Conservation (phyloP, 2,888 invertebrate genomes). For the Dromius quadrimaculatus region DNA sequence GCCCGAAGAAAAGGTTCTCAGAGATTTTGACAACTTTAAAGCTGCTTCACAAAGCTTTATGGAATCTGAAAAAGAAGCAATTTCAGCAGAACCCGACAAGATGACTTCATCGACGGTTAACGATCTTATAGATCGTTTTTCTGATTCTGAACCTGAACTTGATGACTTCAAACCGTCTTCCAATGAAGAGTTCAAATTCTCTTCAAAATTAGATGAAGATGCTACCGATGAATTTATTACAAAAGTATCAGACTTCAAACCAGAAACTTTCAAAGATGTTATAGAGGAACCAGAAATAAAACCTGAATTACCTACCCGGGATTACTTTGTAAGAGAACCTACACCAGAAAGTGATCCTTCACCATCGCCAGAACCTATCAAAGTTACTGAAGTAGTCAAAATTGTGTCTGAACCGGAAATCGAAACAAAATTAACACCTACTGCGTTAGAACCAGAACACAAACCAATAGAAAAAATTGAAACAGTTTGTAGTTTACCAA, state of each 20-base stretch:
- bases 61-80: slow-evolving; percentile 61
- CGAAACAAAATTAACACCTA: slow-evolving; percentile 43
- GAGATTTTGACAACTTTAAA: slow-evolving; percentile 57
- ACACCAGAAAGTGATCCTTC: slow-evolving; percentile 42
- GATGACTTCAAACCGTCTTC: slow-evolving; percentile 63
- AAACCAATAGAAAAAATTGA: slow-evolving; percentile 62
- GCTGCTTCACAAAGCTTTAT: slow-evolving; percentile 61
- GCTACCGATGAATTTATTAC: slow-evolving; percentile 23
- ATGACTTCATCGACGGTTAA: slow-evolving; percentile 52
- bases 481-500: slow-evolving; percentile 45
- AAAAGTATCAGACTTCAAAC: slow-evolving; percentile 51
- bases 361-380: slow-evolving; percentile 53
- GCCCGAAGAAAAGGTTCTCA: slow-evolving; percentile 28
- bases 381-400: slow-evolving; percentile 47
- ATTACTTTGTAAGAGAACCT: slow-evolving; percentile 52
- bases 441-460: slow-evolving; percentile 32
- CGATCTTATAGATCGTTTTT: slow-evolving; percentile 70
- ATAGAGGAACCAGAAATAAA: slow-evolving; percentile 58
- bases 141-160: slow-evolving; percentile 72
- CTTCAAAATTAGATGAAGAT: slow-evolving; percentile 41
- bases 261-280: slow-evolving; percentile 60
- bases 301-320: slow-evolving; percentile 54
- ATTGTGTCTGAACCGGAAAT: slow-evolving; percentile 31
- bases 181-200: slow-evolving; percentile 55
- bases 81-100: slow-evolving; percentile 47